These are phyloP conservation scores for Phyllopteryx taeniolatus DNA, from an alignment of 2,113 vertebrate species.

Conservation along the genomic window DNA sequence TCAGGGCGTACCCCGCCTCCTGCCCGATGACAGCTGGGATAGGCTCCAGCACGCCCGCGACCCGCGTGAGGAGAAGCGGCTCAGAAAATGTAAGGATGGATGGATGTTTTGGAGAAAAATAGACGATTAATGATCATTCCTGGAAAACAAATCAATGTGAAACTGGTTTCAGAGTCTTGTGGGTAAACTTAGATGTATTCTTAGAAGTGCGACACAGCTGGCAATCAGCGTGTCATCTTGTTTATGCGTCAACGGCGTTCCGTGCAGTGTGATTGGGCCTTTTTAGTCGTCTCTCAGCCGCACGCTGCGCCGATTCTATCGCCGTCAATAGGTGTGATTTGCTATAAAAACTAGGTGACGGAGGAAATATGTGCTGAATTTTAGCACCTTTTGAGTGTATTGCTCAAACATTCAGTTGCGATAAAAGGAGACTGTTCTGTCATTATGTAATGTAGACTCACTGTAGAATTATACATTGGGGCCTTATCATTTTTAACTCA, in stretches of 20 bases:
- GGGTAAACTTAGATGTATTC: slow-evolving; percentile 34
- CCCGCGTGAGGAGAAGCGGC: no score
- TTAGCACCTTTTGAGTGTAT: neutral
- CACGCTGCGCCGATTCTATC: slow-evolving; percentile 61
- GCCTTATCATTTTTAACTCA: neutral
- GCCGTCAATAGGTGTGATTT: slow-evolving; percentile 71
- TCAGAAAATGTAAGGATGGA: no score
- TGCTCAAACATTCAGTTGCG: neutral
- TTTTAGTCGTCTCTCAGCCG: slow-evolving; percentile 61
- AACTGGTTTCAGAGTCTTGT: neutral
- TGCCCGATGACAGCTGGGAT: no score
- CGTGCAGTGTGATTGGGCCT: slow-evolving; percentile 64
- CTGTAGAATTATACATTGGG: neutral
- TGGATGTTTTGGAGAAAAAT: neutral
- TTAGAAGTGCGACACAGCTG: slow-evolving; percentile 26
- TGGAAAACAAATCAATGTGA: slow-evolving; percentile 1
- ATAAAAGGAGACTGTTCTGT: neutral
- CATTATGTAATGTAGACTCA: neutral
- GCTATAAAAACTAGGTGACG: slow-evolving; percentile 61
- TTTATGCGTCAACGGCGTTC: slow-evolving; percentile 62
- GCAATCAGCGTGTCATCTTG: slow-evolving; percentile 64
- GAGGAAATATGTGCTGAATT: slow-evolving; percentile 18
- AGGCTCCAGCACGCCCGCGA: no score
- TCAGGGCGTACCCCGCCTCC: no score
- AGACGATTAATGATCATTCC: neutral